Base-by-base conservation (phyloP, 1,140 invertebrate species). In the Drosophila gunungcola region DNA sequence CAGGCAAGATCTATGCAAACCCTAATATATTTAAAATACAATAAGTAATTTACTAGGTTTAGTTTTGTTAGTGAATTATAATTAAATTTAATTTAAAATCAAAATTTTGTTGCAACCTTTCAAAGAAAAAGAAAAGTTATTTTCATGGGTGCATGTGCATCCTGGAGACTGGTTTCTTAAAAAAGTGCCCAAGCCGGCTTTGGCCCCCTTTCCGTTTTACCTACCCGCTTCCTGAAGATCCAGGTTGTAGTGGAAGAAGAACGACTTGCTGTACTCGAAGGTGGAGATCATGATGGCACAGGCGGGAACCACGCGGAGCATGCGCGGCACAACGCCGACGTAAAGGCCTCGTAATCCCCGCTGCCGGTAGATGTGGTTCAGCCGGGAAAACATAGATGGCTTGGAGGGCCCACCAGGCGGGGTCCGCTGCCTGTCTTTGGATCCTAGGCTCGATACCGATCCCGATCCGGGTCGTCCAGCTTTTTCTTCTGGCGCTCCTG, bases 231-330 rank as follows among this genome's bases (percentile, higher is more conserved):
- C 60, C 36, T 86, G 41, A 1, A 88, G 48, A 49, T 73, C 60
- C 6, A 88, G 60, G 25, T 94, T 95, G 58, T 94, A 94, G 52
- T 92, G 92, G 81, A 94, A 94, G 80, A 99, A 99, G 91, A 97
- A 98, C 48, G 94, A 93, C 93, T 99, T 99, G 67, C 97, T 96
- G 91, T 97, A 97, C 94, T 99, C 98, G 92, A 98, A 99, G 9
- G 97, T 96, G 9, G 97, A 96, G 49, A 99, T 98, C 98, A 99
- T 99, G 10, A 99, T 98, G 5, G 98, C 98, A 94, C 98, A 99
- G 1, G 98, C 98, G 21, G 98, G 98, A n/a, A 98, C 97, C 7
- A 99, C 97, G 94, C 99, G 99, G 7, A 97, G 94, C 69, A 99
- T 92, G 72, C 98, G 93, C 3, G 98, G 98, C 42, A 96, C 93